Conservation (phyloP, 2,113 vertebrate species). For the Micromys minutus region DNA sequence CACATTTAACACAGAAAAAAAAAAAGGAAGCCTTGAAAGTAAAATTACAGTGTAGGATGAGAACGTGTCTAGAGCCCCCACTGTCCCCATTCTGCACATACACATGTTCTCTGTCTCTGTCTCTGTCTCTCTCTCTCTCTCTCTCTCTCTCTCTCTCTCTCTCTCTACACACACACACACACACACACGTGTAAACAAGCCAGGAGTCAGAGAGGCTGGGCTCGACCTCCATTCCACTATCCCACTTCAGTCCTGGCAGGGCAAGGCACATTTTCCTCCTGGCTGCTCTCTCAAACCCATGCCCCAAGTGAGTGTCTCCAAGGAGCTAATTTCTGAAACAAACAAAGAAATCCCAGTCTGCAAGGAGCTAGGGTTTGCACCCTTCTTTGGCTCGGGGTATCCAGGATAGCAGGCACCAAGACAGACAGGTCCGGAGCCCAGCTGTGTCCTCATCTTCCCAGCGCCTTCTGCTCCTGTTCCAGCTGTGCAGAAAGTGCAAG, state of each 20-base stretch:
- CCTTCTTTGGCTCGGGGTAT: neutral
- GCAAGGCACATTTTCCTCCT: slow-evolving; percentile 17
- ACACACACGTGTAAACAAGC: neutral
- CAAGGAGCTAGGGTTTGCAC: slow-evolving; percentile 5
- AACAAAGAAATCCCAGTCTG: slow-evolving; percentile 78
- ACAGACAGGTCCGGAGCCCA: neutral
- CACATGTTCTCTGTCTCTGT: neutral
- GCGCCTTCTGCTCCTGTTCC: neutral
- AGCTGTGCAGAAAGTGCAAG: slow-evolving; percentile 42
- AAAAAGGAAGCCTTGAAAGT: slow-evolving; percentile 48
- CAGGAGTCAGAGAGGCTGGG: slow-evolving; percentile 26
- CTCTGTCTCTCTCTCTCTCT: neutral
- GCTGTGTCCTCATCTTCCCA: neutral
- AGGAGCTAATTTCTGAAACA: slow-evolving; percentile 80
- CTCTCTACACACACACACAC: neutral
- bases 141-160: neutral
- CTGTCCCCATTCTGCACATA: neutral
- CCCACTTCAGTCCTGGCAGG: slow-evolving; percentile 9
- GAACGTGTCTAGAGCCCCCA: slow-evolving; percentile 5
- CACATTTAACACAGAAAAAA: neutral
- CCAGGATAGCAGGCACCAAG: neutral
- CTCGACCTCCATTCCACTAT: slow-evolving; percentile 25
- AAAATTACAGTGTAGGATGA: slow-evolving; percentile 48
- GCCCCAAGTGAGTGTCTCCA: slow-evolving; percentile 52
- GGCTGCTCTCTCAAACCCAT: slow-evolving; percentile 22